Conservation (phyloP, 2,888 invertebrate species). For the Lypha dubia region DNA sequence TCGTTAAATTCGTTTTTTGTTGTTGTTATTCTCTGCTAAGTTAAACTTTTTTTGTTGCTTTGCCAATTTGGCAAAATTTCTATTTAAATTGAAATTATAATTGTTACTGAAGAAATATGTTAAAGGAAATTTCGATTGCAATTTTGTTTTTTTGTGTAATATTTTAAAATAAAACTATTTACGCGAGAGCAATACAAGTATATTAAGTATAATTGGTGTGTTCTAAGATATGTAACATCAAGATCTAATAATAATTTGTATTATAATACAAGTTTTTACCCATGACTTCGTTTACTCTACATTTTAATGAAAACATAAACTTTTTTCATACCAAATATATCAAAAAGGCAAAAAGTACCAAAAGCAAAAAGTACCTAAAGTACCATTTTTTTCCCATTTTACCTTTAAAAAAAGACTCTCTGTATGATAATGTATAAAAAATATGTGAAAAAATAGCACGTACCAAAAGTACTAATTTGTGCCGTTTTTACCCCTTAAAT, state of each 20-base stretch:
- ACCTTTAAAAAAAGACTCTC: no score
- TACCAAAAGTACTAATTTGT: no score
- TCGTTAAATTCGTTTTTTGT: conserved; percentile 33
- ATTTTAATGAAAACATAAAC: no score
- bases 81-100: conserved; percentile 67
- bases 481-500: no score
- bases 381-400: no score
- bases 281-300: no score
- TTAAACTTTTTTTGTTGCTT: conserved; percentile 35
- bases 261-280: no score
- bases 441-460: no score
- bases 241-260: neutral
- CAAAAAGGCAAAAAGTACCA: no score
- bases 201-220: conserved; percentile 6
- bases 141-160: neutral
- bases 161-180: neutral
- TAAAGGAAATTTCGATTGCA: conserved; percentile 18
- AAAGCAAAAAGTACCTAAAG: no score
- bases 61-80: conserved; percentile 67
- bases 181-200: neutral
- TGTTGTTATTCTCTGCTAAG: conserved; percentile 10
- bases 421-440: no score
- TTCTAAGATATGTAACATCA: neutral
- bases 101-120: conserved; percentile 50
- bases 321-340: no score